phyloP scores from a whole-genome alignment of 2,113 vertebrate species.

The Melanerpes formicivorus region DNA sequence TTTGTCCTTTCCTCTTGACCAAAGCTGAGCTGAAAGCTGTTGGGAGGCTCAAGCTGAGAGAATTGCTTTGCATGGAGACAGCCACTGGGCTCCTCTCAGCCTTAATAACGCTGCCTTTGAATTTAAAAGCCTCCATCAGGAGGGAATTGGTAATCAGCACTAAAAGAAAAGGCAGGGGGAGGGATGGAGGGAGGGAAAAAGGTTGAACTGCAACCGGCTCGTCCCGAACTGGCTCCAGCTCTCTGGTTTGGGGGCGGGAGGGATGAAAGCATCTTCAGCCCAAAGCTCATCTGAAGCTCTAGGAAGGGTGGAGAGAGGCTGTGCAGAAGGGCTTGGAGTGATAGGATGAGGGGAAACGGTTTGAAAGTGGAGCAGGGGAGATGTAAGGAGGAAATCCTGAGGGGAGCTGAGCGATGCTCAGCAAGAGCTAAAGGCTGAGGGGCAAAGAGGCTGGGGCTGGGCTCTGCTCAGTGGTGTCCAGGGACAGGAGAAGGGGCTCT shows the following conservation, averaged over 20 bases:
- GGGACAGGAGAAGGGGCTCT: no score
- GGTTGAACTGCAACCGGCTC: not conserved
- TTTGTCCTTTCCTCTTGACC: not conserved
- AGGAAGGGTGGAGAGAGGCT: no score
- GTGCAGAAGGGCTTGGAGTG: no score
- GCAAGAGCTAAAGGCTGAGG: no score
- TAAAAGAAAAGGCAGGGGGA: no score
- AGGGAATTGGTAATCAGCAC: not conserved
- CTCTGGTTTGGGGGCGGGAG: not conserved
- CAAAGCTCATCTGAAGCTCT: not conserved
- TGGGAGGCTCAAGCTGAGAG: not conserved
- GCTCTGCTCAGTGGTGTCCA: no score
- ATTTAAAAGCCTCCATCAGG: slow-evolving; percentile 7
- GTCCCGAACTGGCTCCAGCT: not conserved
- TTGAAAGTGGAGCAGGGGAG: no score
- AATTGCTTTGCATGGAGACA: not conserved
- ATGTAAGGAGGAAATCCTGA: no score
- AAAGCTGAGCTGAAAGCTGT: not conserved
- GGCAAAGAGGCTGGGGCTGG: no score
- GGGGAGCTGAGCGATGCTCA: no score
- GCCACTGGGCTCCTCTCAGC: not conserved
- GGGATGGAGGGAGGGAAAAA: no score
- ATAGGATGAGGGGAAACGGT: no score
- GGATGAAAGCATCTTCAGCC: not conserved
- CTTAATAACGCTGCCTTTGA: not conserved